These are phyloP conservation scores for Drosophila neocordata DNA, from an alignment of 1,140 invertebrate genomes.

Conservation along the genomic window DNA sequence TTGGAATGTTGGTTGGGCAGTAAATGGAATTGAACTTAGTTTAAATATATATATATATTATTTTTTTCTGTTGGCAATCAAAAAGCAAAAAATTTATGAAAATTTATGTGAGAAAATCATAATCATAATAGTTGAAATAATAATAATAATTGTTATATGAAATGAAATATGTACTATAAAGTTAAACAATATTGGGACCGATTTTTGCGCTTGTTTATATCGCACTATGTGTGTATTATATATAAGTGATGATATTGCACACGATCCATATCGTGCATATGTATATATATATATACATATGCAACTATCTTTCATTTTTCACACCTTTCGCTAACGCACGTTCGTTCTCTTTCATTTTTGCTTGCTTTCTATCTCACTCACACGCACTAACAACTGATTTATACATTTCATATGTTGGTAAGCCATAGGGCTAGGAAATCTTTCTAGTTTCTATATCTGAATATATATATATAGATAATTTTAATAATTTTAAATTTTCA, in stretches of 20 bases:
- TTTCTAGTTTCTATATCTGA: background rate
- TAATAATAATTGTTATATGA: background rate
- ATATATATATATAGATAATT: background rate
- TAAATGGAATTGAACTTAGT: background rate
- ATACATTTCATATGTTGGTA: background rate
- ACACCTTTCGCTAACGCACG: slow-evolving; percentile 27
- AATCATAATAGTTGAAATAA: background rate
- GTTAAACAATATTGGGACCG: slow-evolving; percentile 16
- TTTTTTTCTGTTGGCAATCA: slow-evolving; percentile 40
- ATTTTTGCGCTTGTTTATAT: background rate
- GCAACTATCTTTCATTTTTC: slow-evolving; percentile 22
- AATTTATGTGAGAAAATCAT: background rate
- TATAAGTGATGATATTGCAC: slow-evolving; percentile 48
- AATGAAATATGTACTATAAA: background rate
- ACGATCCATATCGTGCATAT: slow-evolving; percentile 17
- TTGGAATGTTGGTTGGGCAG: slow-evolving; percentile 60
- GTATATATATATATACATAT: background rate
- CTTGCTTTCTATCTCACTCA: slow-evolving; percentile 34
- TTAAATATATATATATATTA: background rate
- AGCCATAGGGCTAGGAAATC: slow-evolving; percentile 28
- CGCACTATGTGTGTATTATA: slow-evolving; percentile 2
- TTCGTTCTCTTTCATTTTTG: slow-evolving; percentile 18
- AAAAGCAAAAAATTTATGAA: slow-evolving; percentile 36
- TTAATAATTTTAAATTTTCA: no score
- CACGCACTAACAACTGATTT: slow-evolving; percentile 17